A percentile compares a stretch with the other conserved stretches of the same genome.
Conservation (phyloP, 2,797 vertebrate species). For the Mormyrus proboscirostris region DNA sequence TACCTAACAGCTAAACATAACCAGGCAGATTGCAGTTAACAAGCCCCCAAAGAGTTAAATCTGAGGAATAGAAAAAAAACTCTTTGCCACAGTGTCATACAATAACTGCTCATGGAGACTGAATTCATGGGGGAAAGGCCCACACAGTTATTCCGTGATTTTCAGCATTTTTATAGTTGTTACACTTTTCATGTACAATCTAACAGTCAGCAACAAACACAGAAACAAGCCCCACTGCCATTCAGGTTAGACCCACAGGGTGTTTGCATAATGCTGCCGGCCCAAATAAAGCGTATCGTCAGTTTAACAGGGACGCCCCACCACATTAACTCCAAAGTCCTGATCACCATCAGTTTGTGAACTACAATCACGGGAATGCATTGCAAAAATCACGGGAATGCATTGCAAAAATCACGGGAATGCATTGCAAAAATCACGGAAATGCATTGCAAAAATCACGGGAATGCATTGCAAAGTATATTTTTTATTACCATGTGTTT, state of each 20-base stretch:
- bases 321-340: background rate
- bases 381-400: background rate
- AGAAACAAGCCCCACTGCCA: background rate
- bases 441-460: no score
- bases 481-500: background rate
- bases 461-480: background rate
- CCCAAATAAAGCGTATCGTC: background rate
- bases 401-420: no score
- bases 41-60: background rate
- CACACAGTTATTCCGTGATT: background rate
- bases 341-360: background rate
- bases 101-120: background rate
- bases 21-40: background rate
- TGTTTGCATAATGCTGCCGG: no score
- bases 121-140: background rate
- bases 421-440: no score
- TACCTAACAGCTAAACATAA: background rate
- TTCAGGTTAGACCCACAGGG: background rate
- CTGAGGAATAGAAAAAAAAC: background rate
- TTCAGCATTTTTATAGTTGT: background rate
- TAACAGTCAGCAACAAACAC: background rate
- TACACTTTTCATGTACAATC: background rate
- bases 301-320: background rate
- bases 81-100: background rate
- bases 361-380: background rate